Evolutionary conservation across 2,797 vertebrate species (phyloP), one percentile per base, ranked within the genome.

Genomic region (Poeciliopsis presidionis): DNA sequence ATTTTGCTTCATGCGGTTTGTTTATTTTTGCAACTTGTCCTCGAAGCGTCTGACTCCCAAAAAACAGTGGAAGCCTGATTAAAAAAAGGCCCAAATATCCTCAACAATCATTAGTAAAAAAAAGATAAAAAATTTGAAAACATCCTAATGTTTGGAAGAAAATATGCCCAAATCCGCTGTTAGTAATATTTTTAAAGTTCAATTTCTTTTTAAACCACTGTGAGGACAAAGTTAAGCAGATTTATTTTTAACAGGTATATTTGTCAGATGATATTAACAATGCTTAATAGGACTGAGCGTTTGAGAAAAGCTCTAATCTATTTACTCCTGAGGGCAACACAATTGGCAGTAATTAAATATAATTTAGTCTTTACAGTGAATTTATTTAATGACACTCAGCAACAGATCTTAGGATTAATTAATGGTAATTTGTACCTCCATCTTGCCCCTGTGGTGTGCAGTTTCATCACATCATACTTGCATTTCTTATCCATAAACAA

Each of bases 231-330:
- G 65, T 89, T 75, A 45, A 73, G 33, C 81, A 74, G 41, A 86
- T 83, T 85, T 80, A 65, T 76, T 72, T 82, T 83, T 75, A 46
- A 55, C 72, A 72, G 77, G 67, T 87, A 69, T 88, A 90, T 90
- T 92, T 88, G 87, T 83, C 83, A 84, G 4, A 49, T 36, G 75
- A 81, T 86, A 79, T 86, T 91, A 45, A 33, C 86, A 80, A 72
- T 83, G 82, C 81, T 70, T n/a, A 88, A 76, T 67, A 76, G 47
- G 77, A 74, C 63, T 70, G 76, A 80, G 72, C 59, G 82, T 88
- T 82, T 80, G 20, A 78, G 43, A 49, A 47, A 46, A 69, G 43
- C 51, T 59, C 39, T 71, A 59, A 74, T 77, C 85, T 39, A 81
- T 80, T 39, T 59, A 53, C 77, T 80, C 18, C 43, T 28, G 45